phyloP scores from a whole-genome alignment of 2,113 vertebrate genomes.

The Agapornis roseicollis region DNA sequence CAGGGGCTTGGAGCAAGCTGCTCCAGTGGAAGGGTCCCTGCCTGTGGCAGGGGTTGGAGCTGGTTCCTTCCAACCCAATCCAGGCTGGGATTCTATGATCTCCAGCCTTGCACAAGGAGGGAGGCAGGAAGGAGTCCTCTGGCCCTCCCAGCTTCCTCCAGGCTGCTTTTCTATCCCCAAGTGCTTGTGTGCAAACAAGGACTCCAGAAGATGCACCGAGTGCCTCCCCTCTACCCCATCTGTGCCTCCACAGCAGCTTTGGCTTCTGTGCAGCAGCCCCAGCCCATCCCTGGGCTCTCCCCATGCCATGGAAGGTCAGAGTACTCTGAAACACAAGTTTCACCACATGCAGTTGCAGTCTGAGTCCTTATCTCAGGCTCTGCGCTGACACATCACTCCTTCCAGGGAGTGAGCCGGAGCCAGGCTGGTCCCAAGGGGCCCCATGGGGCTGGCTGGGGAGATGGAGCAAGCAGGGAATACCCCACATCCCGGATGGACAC shows the following conservation, averaged over 20 bases:
- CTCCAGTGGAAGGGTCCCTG: not conserved
- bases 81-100: not conserved
- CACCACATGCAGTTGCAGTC: constrained; percentile 68
- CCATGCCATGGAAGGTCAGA: constrained; percentile 67
- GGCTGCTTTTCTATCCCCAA: not conserved
- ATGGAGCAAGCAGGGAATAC: not conserved
- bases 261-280: not conserved
- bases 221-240: not conserved
- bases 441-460: not conserved
- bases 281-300: not conserved
- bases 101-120: not conserved
- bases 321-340: not conserved
- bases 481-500: not conserved
- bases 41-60: not conserved
- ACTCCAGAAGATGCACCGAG: not conserved
- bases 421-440: not conserved
- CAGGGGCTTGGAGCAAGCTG: not conserved
- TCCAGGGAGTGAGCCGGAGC: constrained; percentile 48
- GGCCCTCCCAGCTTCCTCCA: not conserved
- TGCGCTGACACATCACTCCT: constrained; percentile 75
- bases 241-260: not conserved
- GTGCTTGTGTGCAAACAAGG: accelerated
- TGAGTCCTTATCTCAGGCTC: constrained; percentile 77
- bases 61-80: not conserved
- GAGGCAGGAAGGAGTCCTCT: not conserved